Evolutionary conservation across 2,888 invertebrate genomes (phyloP).

Genomic region (Drosophila mulleri): DNA sequence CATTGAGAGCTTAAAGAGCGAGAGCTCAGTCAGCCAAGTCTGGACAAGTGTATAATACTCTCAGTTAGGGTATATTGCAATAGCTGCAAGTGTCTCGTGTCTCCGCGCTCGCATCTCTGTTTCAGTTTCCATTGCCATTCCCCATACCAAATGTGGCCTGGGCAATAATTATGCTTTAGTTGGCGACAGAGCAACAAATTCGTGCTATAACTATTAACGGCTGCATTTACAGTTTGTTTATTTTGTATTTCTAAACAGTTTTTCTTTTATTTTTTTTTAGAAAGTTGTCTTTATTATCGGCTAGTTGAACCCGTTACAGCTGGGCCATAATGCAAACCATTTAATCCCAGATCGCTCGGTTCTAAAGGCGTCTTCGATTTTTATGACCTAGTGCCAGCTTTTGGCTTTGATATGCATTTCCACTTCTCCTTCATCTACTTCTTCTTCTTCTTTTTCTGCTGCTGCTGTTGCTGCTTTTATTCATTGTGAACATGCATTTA

Average conservation of each 20-base stretch:
- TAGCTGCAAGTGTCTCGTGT: constrained; percentile 10
- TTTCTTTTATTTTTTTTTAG: constrained; percentile 48
- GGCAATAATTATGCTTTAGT: constrained; percentile 78
- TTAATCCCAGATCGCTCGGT: constrained; percentile 27
- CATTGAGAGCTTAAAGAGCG: background rate
- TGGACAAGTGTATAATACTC: background rate
- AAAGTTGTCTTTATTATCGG: constrained; percentile 56
- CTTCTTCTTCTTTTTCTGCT: background rate
- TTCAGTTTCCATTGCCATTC: constrained; percentile 65
- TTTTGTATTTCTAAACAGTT: constrained; percentile 26
- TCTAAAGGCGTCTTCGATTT: constrained; percentile 57
- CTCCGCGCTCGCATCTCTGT: constrained; percentile 8
- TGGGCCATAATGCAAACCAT: constrained; percentile 21
- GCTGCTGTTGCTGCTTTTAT: background rate
- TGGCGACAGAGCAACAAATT: constrained; percentile 68
- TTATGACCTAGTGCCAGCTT: constrained; percentile 56
- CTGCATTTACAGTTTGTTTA: constrained; percentile 73
- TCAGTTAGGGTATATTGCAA: constrained; percentile 7
- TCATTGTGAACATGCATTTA: constrained; percentile 30
- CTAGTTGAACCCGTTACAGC: constrained; percentile 22
- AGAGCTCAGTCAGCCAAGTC: background rate
- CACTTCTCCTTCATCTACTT: constrained; percentile 27
- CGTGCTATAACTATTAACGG: constrained; percentile 62
- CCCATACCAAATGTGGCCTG: constrained; percentile 55
- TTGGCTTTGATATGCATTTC: constrained; percentile 38